These are phyloP conservation scores for Puma concolor DNA, from an alignment of 2,113 vertebrate species.

Conservation along the genomic window DNA sequence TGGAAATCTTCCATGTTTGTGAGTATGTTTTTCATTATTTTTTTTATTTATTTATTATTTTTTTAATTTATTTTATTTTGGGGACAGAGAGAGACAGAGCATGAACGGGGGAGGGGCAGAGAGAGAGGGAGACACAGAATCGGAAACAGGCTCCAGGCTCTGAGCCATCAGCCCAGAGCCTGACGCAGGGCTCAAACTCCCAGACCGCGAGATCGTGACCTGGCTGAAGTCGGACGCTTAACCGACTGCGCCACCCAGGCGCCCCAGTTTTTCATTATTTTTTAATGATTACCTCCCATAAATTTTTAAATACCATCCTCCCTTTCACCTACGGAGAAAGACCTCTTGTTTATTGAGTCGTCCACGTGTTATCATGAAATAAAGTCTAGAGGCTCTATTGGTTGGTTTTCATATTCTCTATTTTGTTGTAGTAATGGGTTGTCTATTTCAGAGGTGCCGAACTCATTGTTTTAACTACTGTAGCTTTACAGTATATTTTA, in stretches of 20 bases:
- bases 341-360: neutral
- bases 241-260: too few relatives aligned
- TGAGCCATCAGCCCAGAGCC: too few relatives aligned
- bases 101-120: too few relatives aligned
- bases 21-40: neutral
- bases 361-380: neutral
- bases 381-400: neutral
- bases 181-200: too few relatives aligned
- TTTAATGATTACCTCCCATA: neutral
- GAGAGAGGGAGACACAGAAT: too few relatives aligned
- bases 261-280: neutral
- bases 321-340: neutral
- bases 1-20: neutral
- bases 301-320: neutral
- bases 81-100: too few relatives aligned
- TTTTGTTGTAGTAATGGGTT: neutral
- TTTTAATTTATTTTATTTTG: too few relatives aligned
- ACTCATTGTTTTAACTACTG: neutral
- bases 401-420: neutral
- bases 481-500: neutral
- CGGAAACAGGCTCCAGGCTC: too few relatives aligned
- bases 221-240: too few relatives aligned
- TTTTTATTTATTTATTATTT: neutral
- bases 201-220: too few relatives aligned
- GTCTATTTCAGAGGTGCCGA: neutral